phyloP scores from a whole-genome alignment of 2,888 invertebrate genomes.

The Tenthredo notha region DNA sequence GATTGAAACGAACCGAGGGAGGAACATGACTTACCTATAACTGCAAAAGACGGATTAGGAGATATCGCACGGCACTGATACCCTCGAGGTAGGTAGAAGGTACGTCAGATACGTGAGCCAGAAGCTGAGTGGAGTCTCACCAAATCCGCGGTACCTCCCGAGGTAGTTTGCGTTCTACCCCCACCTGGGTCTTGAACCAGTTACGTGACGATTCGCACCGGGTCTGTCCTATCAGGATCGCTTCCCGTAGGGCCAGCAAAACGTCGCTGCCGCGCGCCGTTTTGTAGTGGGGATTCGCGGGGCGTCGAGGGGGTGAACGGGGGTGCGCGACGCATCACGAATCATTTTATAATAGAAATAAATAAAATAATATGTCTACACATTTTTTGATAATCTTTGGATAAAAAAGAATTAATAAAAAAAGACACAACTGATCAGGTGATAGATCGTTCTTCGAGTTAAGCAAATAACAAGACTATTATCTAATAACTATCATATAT shows the following conservation, averaged over 20 bases:
- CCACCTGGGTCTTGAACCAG: constrained; percentile 39
- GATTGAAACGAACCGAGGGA: not conserved
- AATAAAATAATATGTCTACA: not conserved
- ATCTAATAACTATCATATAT: too few relatives aligned
- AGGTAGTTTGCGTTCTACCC: constrained; percentile 25
- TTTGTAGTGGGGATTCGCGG: not conserved
- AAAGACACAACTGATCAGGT: not conserved
- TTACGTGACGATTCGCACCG: constrained; percentile 51
- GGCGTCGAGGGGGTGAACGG: constrained; percentile 26
- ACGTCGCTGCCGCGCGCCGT: constrained; percentile 15
- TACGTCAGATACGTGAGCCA: constrained; percentile 53
- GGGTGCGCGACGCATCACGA: not conserved
- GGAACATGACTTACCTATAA: constrained; percentile 32
- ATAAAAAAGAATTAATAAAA: not conserved
- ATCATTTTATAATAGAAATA: not conserved
- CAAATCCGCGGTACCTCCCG: constrained; percentile 25
- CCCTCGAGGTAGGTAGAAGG: constrained; percentile 43
- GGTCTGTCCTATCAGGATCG: constrained; percentile 44
- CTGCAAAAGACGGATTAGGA: constrained; percentile 5
- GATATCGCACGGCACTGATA: constrained; percentile 47
- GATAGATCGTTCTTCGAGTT: too few relatives aligned
- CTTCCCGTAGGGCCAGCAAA: constrained; percentile 40
- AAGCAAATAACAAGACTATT: too few relatives aligned
- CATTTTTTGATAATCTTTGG: not conserved
- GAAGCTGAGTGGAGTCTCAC: constrained; percentile 49